Base-by-base conservation (phyloP, 1,140 invertebrate species). In the Megalopta genalis region DNA sequence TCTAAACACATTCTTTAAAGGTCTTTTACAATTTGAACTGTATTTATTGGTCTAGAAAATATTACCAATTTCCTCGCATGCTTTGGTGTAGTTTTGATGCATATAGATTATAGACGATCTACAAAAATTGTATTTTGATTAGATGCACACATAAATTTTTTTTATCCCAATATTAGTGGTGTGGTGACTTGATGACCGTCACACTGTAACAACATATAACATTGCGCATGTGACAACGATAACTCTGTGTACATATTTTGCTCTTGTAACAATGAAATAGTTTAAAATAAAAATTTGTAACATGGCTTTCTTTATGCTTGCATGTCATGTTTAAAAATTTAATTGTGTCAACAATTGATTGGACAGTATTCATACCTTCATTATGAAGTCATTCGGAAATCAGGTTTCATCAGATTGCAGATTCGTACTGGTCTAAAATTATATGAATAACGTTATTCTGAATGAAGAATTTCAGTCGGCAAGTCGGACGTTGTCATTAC, bases 321-420 rank as follows among this genome's bases (percentile, higher is more conserved):
- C 10, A 42, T 10, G 8, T 32, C n/a, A 21, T n/a, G 39, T n/a
- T 39, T 10, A 23, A 64, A n/a, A 12, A 46, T 32, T 2, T 2
- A 21, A 63, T 21, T 27, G 18, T 23, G 39, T n/a, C n/a, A 9
- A 66, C 18, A 75, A 77, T 77, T 46, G 18, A 76, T 59, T 76
- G 65, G 21, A 27, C 46, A 71, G 52, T 23, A 39, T 39, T 27
- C 18, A 52, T 32, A 62, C 23, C 7, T 16, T 21, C 52, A 63
- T 68, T 68, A 68, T 76, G 37, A 67, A 66, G 10, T 14, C 6
- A 21, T 67, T 57, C 12, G 14, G 27, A 42, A 68, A 37, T 23
- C 25, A 66, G 46, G 64, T 21, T 3, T 59, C 7, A 54, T 25
- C 1, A 10, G 14, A 27, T 57, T 72, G 21, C 39, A 52, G 18